Conservation (phyloP, 2,797 vertebrate genomes). For the Microctenopoma stevenorrisi region DNA sequence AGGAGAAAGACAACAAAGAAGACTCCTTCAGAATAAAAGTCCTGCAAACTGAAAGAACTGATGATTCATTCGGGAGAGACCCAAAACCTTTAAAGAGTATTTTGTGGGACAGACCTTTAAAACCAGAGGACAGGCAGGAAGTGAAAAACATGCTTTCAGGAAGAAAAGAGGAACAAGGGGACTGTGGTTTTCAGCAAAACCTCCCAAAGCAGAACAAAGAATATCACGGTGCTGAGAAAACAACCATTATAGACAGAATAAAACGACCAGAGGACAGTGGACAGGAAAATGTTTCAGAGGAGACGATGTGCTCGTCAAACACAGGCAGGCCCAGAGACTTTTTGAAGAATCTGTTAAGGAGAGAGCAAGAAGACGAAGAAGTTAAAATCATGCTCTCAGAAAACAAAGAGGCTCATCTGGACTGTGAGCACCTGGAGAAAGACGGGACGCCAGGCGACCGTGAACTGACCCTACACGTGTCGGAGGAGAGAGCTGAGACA, state of each 20-base stretch:
- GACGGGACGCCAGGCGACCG: no score
- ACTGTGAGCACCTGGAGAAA: no score
- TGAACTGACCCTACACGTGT: no score
- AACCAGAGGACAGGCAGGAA: background rate
- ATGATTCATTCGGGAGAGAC: slow-evolving; percentile 21
- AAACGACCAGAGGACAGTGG: background rate
- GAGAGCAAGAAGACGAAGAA: no score
- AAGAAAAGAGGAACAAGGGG: background rate
- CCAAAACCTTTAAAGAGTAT: background rate
- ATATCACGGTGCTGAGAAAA: accelerated
- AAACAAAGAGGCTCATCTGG: no score
- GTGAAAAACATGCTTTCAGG: background rate
- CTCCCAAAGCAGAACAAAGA: background rate
- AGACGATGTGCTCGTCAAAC: no score
- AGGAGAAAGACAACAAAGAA: slow-evolving; percentile 31
- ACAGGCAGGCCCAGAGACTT: no score
- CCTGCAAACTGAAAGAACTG: background rate
- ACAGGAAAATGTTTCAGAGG: background rate
- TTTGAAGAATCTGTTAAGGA: no score
- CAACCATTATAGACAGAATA: background rate
- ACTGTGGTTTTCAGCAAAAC: background rate
- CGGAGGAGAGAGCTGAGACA: background rate
- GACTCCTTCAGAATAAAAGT: background rate
- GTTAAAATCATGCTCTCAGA: no score
- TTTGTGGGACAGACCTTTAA: background rate